A percentile compares a stretch with the other conserved stretches of the same genome.
Evolutionary conservation across 2,797 vertebrate genomes (phyloP).

Genomic region (Spinibarbus caldwelli): DNA sequence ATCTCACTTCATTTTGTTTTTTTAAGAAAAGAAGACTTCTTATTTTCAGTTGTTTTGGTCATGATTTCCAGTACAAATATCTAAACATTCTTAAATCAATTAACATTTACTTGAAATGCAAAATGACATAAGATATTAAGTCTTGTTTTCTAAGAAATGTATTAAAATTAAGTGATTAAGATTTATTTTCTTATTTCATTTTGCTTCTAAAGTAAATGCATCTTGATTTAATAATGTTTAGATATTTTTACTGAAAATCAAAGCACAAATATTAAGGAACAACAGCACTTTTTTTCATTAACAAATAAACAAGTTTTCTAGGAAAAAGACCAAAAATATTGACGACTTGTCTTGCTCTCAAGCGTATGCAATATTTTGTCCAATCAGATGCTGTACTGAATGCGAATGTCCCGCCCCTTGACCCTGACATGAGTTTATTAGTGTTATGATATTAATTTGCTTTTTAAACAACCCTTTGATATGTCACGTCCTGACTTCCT

Average conservation of each 20-base stretch:
- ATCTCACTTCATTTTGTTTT: not conserved
- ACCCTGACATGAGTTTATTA: not conserved
- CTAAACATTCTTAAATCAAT: not conserved
- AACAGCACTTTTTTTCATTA: too few relatives aligned
- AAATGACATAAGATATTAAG: not conserved
- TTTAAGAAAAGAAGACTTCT: not conserved
- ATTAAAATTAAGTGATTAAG: not conserved
- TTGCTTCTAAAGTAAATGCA: too few relatives aligned
- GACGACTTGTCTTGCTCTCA: not conserved
- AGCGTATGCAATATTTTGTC: not conserved
- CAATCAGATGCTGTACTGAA: not conserved
- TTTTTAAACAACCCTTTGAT: not conserved
- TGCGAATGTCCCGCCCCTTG: not conserved
- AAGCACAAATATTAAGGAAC: too few relatives aligned
- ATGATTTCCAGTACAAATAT: not conserved
- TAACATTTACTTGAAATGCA: not conserved
- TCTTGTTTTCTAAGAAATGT: not conserved
- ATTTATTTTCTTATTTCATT: too few relatives aligned
- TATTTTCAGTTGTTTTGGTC: not conserved
- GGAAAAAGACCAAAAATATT: too few relatives aligned
- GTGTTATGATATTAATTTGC: not conserved
- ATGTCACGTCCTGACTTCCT: not conserved
- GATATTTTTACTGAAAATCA: too few relatives aligned
- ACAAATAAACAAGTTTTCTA: too few relatives aligned
- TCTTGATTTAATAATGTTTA: too few relatives aligned